These are phyloP conservation scores for Lagopus muta DNA, from an alignment of 2,113 vertebrate genomes.

Conservation along the genomic window DNA sequence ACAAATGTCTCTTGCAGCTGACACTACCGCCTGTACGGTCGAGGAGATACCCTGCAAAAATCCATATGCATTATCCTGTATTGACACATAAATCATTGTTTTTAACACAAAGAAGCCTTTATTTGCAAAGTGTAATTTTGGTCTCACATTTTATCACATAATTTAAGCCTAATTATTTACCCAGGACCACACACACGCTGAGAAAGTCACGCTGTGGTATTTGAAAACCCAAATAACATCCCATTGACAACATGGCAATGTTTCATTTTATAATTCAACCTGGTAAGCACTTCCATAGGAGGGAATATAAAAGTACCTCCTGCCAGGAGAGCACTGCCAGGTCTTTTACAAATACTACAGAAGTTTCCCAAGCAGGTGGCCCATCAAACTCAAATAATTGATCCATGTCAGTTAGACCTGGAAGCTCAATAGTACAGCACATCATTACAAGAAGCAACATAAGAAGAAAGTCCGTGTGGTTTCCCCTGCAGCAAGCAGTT, in stretches of 20 bases:
- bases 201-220: not conserved
- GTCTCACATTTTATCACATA: not conserved
- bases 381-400: constrained; percentile 59
- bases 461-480: constrained; percentile 48
- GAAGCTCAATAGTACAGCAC: constrained; percentile 49
- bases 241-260: not conserved
- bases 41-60: not conserved
- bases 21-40: not conserved
- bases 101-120: not conserved
- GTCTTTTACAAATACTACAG: constrained; percentile 37
- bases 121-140: not conserved
- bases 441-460: constrained; percentile 57
- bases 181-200: not conserved
- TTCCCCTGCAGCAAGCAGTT: constrained; percentile 45
- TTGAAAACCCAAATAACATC: constrained; percentile 11
- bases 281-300: constrained; percentile 39
- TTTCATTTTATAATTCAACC: constrained; percentile 39
- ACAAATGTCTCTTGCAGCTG: not conserved
- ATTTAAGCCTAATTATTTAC: not conserved
- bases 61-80: not conserved
- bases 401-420: constrained; percentile 33
- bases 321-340: constrained; percentile 6
- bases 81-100: not conserved
- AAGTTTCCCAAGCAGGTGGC: constrained; percentile 42
- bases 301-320: constrained; percentile 1